phyloP scores from a whole-genome alignment of 2,113 vertebrate species.

The Semicossyphus pulcher region DNA sequence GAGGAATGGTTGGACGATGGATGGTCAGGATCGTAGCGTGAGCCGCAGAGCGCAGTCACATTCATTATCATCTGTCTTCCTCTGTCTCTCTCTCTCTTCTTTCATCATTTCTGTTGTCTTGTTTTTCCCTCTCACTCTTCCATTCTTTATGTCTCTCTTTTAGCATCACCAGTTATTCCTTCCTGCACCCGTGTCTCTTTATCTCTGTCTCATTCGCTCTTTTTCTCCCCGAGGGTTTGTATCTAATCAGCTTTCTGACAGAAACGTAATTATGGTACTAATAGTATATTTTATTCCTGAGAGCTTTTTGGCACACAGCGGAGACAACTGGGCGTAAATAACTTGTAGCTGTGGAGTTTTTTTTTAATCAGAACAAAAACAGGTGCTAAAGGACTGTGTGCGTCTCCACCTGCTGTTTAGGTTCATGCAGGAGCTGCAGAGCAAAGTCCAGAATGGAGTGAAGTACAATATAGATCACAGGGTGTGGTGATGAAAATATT shows the following conservation, averaged over 20 bases:
- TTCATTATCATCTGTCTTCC: conserved; percentile 44
- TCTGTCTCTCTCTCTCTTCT: conserved; percentile 12
- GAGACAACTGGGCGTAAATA: conserved; percentile 8
- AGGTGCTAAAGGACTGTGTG: neutral
- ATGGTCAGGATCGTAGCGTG: conserved; percentile 22
- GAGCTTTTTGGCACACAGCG: conserved; percentile 26
- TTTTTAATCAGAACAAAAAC: neutral
- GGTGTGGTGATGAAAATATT: neutral
- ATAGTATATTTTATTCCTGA: conserved; percentile 45
- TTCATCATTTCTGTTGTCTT: conserved; percentile 31
- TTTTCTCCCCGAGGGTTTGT: conserved; percentile 40
- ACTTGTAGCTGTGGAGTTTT: neutral
- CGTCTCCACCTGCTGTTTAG: neutral
- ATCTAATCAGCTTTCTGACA: conserved; percentile 58
- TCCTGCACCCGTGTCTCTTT: conserved; percentile 23
- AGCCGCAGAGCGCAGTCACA: conserved; percentile 9
- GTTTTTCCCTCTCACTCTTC: conserved; percentile 16
- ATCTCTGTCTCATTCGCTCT: conserved; percentile 25
- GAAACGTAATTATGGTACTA: conserved; percentile 57
- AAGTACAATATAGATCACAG: neutral
- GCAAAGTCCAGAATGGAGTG: neutral
- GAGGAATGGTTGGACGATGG: conserved; percentile 32
- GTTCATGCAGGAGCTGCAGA: neutral
- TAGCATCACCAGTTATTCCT: conserved; percentile 12
- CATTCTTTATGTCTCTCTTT: conserved; percentile 22